These are phyloP conservation scores for Ophraella communa DNA, from an alignment of 2,888 invertebrate genomes.

Conservation along the genomic window DNA sequence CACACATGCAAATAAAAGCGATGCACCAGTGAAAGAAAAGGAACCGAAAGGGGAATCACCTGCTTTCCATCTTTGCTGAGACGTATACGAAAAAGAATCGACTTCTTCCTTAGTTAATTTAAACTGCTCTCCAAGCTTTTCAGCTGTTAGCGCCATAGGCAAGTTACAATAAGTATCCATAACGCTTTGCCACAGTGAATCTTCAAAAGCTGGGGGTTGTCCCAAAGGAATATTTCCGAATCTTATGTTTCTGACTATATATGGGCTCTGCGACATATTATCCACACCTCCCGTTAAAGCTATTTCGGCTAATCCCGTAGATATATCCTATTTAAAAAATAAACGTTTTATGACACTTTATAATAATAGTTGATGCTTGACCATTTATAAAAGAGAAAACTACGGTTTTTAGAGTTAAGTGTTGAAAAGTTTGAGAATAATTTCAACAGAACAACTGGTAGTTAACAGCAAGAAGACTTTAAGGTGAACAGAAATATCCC, in stretches of 20 bases:
- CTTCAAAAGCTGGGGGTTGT: conserved; percentile 78
- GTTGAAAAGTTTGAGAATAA: too few relatives aligned
- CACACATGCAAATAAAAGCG: not conserved
- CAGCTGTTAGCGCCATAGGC: conserved; percentile 96
- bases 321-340: conserved; percentile 70
- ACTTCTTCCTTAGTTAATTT: conserved; percentile 81
- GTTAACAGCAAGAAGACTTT: too few relatives aligned
- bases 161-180: conserved; percentile 88
- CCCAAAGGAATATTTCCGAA: conserved; percentile 93
- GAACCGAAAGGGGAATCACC: conserved; percentile 60
- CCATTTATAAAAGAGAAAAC: too few relatives aligned
- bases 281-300: conserved; percentile 92
- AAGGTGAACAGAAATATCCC: too few relatives aligned
- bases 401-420: too few relatives aligned
- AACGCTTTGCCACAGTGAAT: conserved; percentile 87
- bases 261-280: conserved; percentile 94
- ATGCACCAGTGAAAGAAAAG: not conserved
- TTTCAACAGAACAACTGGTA: too few relatives aligned
- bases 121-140: conserved; percentile 88
- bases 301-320: conserved; percentile 82
- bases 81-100: conserved; percentile 83
- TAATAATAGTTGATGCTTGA: too few relatives aligned
- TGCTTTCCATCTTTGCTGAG: conserved; percentile 87
- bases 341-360: not conserved
- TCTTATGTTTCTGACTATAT: conserved; percentile 80